phyloP scores from a whole-genome alignment of 2,888 invertebrate genomes.

The Melinopterus prodromus region DNA sequence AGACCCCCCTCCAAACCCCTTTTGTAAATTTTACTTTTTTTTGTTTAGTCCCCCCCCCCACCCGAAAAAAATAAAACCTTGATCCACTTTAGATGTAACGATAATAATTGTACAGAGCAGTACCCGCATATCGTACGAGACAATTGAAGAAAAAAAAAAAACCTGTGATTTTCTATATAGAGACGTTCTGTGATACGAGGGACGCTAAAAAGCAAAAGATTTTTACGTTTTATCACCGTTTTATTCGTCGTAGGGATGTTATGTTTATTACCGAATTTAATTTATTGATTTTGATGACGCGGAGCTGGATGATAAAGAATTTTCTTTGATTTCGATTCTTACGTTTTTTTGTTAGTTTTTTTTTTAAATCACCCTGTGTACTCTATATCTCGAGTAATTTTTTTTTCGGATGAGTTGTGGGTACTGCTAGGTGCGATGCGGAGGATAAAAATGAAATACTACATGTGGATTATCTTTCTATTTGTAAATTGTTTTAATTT shows the following conservation, averaged over 20 bases:
- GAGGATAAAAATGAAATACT: constrained; percentile 53
- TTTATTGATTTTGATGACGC: constrained; percentile 5
- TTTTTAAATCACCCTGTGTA: constrained; percentile 25
- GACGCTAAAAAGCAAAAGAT: constrained; percentile 33
- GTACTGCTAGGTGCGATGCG: constrained; percentile 60
- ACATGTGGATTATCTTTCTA: constrained; percentile 59
- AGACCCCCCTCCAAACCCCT: constrained; percentile 13
- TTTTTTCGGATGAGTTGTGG: constrained; percentile 50
- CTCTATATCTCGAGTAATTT: constrained; percentile 20
- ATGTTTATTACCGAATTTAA: constrained; percentile 17
- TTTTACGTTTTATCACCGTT: constrained; percentile 15
- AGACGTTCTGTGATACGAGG: constrained; percentile 47
- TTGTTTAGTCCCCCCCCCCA: background rate
- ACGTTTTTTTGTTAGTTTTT: constrained; percentile 33
- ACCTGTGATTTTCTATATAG: constrained; percentile 42
- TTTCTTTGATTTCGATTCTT: constrained; percentile 14
- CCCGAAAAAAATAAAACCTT: background rate
- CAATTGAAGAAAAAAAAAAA: background rate
- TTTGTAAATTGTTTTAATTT: constrained; percentile 61
- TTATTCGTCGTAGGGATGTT: constrained; percentile 4
- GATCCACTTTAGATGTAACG: constrained; percentile 45
- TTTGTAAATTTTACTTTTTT: constrained; percentile 31
- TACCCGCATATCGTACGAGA: constrained; percentile 51
- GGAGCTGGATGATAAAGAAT: background rate
- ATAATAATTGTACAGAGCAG: constrained; percentile 56